Conservation (phyloP, 2,888 invertebrate genomes). For the Uloborus plumipes region DNA sequence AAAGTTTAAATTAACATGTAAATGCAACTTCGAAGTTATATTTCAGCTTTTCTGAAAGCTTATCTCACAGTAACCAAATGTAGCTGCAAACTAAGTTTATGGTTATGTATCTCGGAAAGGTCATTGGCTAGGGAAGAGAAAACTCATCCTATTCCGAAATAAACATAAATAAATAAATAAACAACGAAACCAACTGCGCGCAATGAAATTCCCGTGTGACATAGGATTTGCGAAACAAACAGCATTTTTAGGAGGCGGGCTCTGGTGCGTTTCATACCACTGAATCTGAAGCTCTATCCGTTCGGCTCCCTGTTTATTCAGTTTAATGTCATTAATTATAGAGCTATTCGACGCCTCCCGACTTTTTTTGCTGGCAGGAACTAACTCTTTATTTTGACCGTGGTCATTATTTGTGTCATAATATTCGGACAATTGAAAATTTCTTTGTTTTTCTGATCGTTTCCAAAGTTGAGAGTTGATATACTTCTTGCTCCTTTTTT, state of each 20-base stretch:
- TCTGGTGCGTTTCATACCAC: constrained; percentile 5
- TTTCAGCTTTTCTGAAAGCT: too few species aligned
- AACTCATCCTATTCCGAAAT: constrained; percentile 11
- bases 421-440: too few species aligned
- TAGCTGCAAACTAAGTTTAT: too few species aligned
- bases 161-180: constrained; percentile 22
- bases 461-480: too few species aligned
- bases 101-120: neutral
- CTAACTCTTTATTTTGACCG: too few species aligned
- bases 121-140: constrained; percentile 21
- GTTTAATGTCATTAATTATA: constrained; percentile 10
- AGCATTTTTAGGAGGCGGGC: constrained; percentile 20
- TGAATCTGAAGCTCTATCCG: neutral
- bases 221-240: constrained; percentile 13
- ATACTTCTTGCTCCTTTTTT: too few species aligned
- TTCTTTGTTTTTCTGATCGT: too few species aligned
- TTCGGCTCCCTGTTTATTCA: constrained; percentile 1
- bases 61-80: too few species aligned
- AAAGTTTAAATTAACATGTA: too few species aligned
- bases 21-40: too few species aligned
- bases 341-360: neutral
- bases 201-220: constrained; percentile 25
- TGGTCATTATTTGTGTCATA: too few species aligned
- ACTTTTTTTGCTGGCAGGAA: neutral
- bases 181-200: constrained; percentile 9